Evolutionary conservation across 2,888 invertebrate species (phyloP).

Genomic region (Rotaria magnacalcarata): DNA sequence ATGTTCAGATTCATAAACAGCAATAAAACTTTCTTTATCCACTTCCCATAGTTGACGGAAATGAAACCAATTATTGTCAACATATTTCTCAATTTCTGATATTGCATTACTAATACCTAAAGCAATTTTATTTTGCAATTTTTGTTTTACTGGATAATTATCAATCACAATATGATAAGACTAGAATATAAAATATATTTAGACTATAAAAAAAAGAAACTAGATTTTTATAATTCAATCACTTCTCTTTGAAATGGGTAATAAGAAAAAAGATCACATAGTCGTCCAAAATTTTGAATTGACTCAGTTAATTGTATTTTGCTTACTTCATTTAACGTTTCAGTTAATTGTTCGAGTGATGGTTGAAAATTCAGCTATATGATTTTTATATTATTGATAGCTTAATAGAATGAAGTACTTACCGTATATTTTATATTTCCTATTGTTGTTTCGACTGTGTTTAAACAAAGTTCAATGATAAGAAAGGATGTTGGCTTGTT

Average conservation of each 20-base stretch:
- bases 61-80: conserved; percentile 68
- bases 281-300: neutral
- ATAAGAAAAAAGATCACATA: conserved; percentile 25
- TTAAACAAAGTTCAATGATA: conserved; percentile 20
- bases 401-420: neutral
- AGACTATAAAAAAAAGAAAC: no score
- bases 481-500: neutral
- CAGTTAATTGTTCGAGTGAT: neutral
- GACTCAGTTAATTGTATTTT: neutral
- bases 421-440: neutral
- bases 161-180: neutral
- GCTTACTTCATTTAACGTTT: neutral
- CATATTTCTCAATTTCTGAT: neutral
- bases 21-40: conserved; percentile 71
- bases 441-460: neutral
- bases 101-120: neutral
- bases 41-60: conserved; percentile 77
- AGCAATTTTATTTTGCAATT: neutral
- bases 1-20: conserved; percentile 64
- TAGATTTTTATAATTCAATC: no score
- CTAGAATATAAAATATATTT: neutral
- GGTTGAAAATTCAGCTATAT: neutral
- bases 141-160: neutral
- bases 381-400: neutral
- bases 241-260: neutral